phyloP scores from a whole-genome alignment of 2,797 vertebrate genomes.

The Spinibarbus caldwelli region DNA sequence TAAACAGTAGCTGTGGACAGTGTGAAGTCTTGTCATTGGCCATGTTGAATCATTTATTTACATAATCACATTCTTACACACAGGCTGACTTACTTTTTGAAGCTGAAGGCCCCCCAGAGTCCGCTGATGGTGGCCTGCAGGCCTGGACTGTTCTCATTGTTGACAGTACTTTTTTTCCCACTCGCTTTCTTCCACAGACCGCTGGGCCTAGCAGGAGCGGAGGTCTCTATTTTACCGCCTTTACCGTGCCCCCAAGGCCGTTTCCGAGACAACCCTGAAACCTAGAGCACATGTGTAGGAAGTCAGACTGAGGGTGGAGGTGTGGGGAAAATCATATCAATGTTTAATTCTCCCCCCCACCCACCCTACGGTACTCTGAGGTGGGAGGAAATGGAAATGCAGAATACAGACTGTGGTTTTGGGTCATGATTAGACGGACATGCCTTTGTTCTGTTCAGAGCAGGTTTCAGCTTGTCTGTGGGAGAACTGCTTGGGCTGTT shows the following conservation, averaged over 20 bases:
- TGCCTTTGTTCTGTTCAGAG: constrained; percentile 67
- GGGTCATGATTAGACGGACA: constrained; percentile 21
- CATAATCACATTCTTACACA: background rate
- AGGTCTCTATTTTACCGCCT: constrained; percentile 69
- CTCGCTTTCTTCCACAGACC: constrained; percentile 83
- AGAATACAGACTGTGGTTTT: constrained; percentile 25
- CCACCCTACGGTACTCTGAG: background rate
- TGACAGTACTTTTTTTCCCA: constrained; percentile 67
- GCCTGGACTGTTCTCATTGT: constrained; percentile 84
- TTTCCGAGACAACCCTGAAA: constrained; percentile 80
- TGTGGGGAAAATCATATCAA: background rate
- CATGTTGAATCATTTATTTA: background rate
- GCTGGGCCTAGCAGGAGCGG: constrained; percentile 84
- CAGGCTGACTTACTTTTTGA: constrained; percentile 81
- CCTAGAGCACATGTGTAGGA: constrained; percentile 68
- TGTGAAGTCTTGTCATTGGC: background rate
- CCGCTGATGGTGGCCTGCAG: constrained; percentile 87
- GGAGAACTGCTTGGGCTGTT: constrained; percentile 44
- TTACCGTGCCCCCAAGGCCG: constrained; percentile 61
- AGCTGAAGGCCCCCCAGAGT: constrained; percentile 91
- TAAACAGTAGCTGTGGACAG: background rate
- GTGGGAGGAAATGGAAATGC: background rate
- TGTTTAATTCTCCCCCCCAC: background rate
- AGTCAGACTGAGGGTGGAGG: constrained; percentile 19
- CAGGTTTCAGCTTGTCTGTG: constrained; percentile 46